A percentile compares a stretch with the other conserved stretches of the same genome.
Conservation (phyloP, 2,888 invertebrate species). For the Ichneumoninae sp. region DNA sequence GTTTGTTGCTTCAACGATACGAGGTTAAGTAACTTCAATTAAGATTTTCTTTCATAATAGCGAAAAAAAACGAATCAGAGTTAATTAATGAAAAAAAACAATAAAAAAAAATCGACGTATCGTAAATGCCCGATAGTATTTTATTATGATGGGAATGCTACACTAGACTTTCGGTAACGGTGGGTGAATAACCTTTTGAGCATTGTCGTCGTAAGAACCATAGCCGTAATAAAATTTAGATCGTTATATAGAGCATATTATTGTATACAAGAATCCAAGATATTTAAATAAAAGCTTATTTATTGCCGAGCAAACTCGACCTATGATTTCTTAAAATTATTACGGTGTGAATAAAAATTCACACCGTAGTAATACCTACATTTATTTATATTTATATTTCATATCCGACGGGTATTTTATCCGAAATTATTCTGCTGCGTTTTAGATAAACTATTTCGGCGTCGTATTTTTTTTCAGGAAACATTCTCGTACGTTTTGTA, state of each 20-base stretch:
- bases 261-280: slow-evolving; percentile 78
- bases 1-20: slow-evolving; percentile 31
- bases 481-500: no score
- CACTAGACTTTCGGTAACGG: slow-evolving; percentile 41
- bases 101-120: slow-evolving; percentile 37
- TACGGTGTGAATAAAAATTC: no score
- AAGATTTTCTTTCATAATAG: slow-evolving; percentile 27
- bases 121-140: slow-evolving; percentile 68
- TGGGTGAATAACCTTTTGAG: slow-evolving; percentile 54
- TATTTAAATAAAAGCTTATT: slow-evolving; percentile 82
- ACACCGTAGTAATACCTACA: not conserved
- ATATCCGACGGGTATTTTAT: no score
- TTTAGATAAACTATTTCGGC: no score
- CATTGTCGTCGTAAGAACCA: slow-evolving; percentile 68
- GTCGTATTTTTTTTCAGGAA: no score
- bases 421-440: no score
- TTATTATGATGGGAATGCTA: slow-evolving; percentile 64
- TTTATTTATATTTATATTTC: no score
- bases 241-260: slow-evolving; percentile 75
- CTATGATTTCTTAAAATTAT: slow-evolving; percentile 1
- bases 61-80: slow-evolving; percentile 31
- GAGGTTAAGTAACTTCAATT: slow-evolving; percentile 28
- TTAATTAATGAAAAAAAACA: slow-evolving; percentile 5
- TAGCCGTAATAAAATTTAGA: slow-evolving; percentile 71
- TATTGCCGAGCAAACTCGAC: slow-evolving; percentile 73